Evolutionary conservation across 2,888 invertebrate genomes (phyloP).

Genomic region (Andrena marginata): DNA sequence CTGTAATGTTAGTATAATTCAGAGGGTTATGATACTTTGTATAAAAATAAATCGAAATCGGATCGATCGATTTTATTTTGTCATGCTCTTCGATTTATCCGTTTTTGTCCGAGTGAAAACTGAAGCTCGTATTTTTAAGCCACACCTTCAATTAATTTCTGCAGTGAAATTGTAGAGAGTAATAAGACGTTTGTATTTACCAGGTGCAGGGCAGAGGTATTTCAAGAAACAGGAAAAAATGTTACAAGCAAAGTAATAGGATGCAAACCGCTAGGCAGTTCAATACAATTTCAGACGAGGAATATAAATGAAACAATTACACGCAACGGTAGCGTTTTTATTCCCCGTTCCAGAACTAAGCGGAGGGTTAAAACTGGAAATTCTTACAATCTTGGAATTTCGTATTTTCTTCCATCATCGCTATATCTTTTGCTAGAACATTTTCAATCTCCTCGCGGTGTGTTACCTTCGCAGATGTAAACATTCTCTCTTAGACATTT

Average conservation of each 20-base stretch:
- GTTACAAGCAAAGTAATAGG: neutral
- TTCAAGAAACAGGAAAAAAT: neutral
- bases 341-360: neutral
- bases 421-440: neutral
- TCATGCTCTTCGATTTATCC: no score
- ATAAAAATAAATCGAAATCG: no score
- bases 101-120: no score
- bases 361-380: neutral
- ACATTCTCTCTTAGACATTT: neutral
- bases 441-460: neutral
- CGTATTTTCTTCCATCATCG: neutral
- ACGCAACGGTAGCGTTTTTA: neutral
- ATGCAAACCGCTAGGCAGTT: slow-evolving; percentile 4
- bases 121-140: no score
- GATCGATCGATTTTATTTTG: no score
- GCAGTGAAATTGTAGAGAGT: neutral
- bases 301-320: slow-evolving; percentile 4
- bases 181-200: neutral
- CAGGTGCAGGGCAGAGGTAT: no score
- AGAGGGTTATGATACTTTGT: no score
- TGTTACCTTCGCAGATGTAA: neutral
- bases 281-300: neutral
- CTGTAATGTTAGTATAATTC: no score
- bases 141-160: no score
- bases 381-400: slow-evolving; percentile 2